phyloP scores from a whole-genome alignment of 2,113 vertebrate genomes.

The Procavia capensis region DNA sequence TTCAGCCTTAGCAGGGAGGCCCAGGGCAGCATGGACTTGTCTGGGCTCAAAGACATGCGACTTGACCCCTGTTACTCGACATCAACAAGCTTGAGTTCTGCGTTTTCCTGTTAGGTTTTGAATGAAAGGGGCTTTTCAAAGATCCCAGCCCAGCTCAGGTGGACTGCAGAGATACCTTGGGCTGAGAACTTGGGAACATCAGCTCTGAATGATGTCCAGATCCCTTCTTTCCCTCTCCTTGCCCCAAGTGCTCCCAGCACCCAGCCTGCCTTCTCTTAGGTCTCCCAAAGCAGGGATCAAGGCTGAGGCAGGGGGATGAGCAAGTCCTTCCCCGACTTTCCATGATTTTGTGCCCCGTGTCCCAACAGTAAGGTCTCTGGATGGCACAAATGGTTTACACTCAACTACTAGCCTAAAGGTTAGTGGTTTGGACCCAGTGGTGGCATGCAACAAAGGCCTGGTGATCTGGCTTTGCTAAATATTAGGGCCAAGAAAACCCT shows the following conservation, averaged over 20 bases:
- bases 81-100: neutral
- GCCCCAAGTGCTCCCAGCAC: rapidly evolving
- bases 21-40: neutral
- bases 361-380: constrained; percentile 55
- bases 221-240: too few relatives aligned
- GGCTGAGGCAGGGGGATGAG: neutral
- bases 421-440: neutral
- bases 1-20: neutral
- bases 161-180: neutral
- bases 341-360: neutral
- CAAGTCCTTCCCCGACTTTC: neutral
- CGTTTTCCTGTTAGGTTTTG: neutral
- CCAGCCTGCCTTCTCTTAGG: rapidly evolving
- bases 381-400: neutral
- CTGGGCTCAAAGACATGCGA: neutral
- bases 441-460: neutral
- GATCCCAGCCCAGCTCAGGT: neutral
- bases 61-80: neutral
- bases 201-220: neutral
- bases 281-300: neutral
- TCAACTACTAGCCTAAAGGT: neutral
- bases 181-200: neutral
- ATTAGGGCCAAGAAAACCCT: neutral
- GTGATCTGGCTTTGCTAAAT: neutral
- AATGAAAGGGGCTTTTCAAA: neutral